Evolutionary conservation across 1,140 invertebrate species (phyloP).

Genomic region (Drosophila carrolli): DNA sequence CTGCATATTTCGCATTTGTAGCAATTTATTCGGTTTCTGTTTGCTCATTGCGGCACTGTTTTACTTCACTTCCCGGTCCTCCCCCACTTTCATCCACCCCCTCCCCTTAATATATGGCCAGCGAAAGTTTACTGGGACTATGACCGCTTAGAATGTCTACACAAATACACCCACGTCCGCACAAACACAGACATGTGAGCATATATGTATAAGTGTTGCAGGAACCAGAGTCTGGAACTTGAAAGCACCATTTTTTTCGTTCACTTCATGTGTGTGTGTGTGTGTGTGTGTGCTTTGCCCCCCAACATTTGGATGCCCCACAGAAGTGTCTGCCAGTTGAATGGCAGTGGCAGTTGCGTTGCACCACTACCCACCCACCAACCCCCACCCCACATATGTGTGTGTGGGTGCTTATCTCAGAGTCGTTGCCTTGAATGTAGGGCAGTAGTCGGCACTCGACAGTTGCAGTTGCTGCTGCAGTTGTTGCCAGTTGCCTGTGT

Average conservation of each 20-base stretch:
- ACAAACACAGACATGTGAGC: conserved; percentile 31
- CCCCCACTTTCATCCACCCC: conserved; percentile 4
- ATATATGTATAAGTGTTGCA: conserved; percentile 13
- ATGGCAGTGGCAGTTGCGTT: conserved; percentile 59
- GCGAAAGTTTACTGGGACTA: conserved; percentile 83
- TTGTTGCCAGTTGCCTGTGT: conserved; percentile 36
- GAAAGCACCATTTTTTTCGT: conserved; percentile 65
- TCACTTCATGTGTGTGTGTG: conserved; percentile 3
- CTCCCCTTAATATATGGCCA: conserved; percentile 50
- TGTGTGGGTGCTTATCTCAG: conserved; percentile 71
- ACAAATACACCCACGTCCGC: conserved; percentile 53
- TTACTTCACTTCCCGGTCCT: conserved; percentile 2
- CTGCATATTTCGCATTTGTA: conserved; percentile 43
- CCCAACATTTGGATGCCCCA: conserved; percentile 62
- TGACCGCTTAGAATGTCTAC: conserved; percentile 83
- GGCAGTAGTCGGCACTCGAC: conserved; percentile 80
- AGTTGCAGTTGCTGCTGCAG: conserved; percentile 53
- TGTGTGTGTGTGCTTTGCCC: conserved; percentile 12
- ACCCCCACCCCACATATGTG: background rate
- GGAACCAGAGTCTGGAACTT: conserved; percentile 75
- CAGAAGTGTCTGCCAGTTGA: conserved; percentile 70
- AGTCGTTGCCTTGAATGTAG: conserved; percentile 81
- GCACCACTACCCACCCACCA: conserved; percentile 3
- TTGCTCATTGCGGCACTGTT: conserved; percentile 32
- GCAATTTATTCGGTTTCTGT: conserved; percentile 47